Percentiles rank a stretch among this genome's conserved stretches.
phyloP scores from a whole-genome alignment of 2,113 vertebrate species.

The Barnardius zonarius region DNA sequence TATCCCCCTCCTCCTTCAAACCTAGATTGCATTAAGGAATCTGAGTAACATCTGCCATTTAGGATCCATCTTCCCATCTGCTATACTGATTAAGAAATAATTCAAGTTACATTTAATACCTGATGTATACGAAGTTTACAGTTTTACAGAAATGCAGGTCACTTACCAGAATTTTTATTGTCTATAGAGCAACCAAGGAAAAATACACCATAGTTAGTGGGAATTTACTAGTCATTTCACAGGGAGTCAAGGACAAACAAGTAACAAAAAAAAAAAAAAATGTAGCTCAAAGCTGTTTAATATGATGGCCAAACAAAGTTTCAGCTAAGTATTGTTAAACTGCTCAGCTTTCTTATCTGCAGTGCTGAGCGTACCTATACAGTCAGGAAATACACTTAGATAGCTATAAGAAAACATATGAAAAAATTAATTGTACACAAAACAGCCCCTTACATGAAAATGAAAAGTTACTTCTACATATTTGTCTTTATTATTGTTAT shows the following conservation, averaged over 20 bases:
- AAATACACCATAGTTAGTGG: neutral
- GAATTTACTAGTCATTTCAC: neutral
- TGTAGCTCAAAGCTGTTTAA: neutral
- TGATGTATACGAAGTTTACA: neutral
- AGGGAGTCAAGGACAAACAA: neutral
- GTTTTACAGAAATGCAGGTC: neutral
- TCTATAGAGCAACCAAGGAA: neutral
- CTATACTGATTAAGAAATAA: neutral
- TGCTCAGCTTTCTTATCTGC: neutral
- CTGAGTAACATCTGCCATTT: neutral
- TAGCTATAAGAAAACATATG: fast-evolving
- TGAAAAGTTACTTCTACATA: neutral
- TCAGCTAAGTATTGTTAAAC: neutral
- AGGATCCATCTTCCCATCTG: neutral
- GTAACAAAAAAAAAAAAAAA: neutral
- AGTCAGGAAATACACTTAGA: neutral
- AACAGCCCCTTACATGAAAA: neutral
- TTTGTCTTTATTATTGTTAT: neutral
- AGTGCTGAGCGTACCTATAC: neutral
- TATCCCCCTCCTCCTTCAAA: neutral
- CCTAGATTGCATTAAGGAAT: neutral
- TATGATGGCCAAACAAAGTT: neutral
- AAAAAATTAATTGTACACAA: neutral
- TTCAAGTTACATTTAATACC: neutral
- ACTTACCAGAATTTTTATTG: neutral